Percentiles rank a stretch among this genome's conserved stretches.
Evolutionary conservation across 2,888 invertebrate genomes (phyloP).

Genomic region (Allygus modestus): DNA sequence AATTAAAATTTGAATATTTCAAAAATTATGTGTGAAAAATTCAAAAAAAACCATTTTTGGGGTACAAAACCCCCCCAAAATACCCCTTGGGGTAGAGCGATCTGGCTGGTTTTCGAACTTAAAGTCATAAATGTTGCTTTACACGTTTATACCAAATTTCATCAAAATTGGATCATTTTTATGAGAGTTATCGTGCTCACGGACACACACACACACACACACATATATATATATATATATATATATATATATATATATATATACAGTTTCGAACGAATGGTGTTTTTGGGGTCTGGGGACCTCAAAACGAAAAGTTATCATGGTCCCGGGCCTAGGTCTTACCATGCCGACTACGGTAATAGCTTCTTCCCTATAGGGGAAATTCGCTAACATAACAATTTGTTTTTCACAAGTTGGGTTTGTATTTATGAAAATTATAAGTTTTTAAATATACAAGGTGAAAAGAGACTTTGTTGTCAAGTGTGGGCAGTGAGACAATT

Average conservation of each 20-base stretch:
- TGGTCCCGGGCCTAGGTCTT: too few species aligned
- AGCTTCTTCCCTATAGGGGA: too few species aligned
- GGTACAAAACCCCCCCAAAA: neutral
- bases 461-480: too few species aligned
- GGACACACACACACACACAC: neutral
- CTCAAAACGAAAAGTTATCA: too few species aligned
- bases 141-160: neutral
- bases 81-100: neutral
- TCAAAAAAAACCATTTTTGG: neutral
- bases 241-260: neutral
- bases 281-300: too few species aligned
- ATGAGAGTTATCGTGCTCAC: neutral
- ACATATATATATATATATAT: neutral
- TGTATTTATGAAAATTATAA: too few species aligned
- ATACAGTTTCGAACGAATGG: neutral
- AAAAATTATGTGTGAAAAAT: neutral
- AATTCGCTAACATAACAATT: too few species aligned
- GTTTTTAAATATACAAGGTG: too few species aligned
- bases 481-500: too few species aligned
- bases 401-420: too few species aligned
- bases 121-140: neutral
- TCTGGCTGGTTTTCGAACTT: neutral
- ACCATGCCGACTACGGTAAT: too few species aligned
- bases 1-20: neutral
- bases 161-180: neutral